phyloP scores from a whole-genome alignment of 2,888 invertebrate genomes.

The Girardia tigrina region DNA sequence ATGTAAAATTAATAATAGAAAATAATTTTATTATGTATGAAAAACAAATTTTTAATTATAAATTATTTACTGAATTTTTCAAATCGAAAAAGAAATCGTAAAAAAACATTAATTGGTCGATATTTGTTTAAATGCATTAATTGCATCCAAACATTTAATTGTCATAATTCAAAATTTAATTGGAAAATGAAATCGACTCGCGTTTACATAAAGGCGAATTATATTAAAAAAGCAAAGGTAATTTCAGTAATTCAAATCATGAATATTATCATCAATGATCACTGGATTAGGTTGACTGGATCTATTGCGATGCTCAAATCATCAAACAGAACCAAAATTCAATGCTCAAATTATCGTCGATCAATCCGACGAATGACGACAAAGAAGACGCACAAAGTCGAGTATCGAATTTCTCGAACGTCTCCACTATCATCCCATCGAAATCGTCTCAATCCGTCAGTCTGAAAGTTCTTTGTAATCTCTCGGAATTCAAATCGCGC shows the following conservation, averaged over 20 bases:
- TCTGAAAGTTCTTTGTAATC: constrained; percentile 24
- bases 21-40: too few species aligned
- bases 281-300: not conserved
- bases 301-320: not conserved
- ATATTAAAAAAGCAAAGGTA: not conserved
- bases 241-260: not conserved
- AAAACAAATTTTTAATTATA: too few species aligned
- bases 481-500: constrained; percentile 20
- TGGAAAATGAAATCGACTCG: not conserved
- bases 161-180: not conserved
- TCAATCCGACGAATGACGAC: not conserved
- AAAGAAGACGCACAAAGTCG: not conserved
- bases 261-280: not conserved
- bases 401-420: not conserved
- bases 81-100: too few species aligned
- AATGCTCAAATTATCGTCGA: constrained; percentile 6
- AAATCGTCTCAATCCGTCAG: not conserved
- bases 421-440: not conserved
- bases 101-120: too few species aligned
- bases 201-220: not conserved
- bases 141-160: not conserved
- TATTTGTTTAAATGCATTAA: not conserved
- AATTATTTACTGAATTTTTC: too few species aligned
- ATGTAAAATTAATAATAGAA: too few species aligned
- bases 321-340: not conserved